Conservation (phyloP, 2,797 vertebrate genomes). For the Cryptoprocta ferox region DNA sequence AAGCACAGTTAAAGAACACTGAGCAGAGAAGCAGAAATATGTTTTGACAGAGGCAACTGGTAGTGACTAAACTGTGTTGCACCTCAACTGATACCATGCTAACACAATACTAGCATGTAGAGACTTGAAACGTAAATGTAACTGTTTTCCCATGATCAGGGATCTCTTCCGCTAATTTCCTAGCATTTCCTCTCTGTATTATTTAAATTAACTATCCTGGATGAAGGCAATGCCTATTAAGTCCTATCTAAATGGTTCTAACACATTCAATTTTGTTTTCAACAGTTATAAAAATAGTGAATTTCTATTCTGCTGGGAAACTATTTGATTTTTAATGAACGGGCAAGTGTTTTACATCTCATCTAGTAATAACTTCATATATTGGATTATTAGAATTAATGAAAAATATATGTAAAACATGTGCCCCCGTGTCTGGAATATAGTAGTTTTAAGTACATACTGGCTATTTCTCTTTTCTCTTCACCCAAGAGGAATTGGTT, state of each 20-base stretch:
- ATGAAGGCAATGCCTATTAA: neutral
- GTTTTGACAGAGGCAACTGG: neutral
- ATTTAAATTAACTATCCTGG: neutral
- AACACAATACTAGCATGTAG: neutral
- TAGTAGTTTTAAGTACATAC: slow-evolving; percentile 16
- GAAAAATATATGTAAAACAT: neutral
- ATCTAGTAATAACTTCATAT: neutral
- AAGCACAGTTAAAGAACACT: slow-evolving; percentile 43
- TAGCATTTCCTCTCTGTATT: neutral
- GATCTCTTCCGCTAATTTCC: neutral
- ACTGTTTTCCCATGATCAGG: neutral
- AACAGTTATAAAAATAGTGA: slow-evolving; percentile 40
- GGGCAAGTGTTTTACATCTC: neutral
- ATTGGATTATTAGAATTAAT: neutral
- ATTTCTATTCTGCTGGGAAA: slow-evolving; percentile 15
- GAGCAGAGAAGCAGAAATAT: neutral
- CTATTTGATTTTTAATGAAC: slow-evolving; percentile 16
- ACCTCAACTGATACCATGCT: no score
- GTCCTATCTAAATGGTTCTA: neutral
- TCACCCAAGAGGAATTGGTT: neutral
- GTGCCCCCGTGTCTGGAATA: neutral
- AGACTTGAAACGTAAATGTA: neutral
- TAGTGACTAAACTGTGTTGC: neutral
- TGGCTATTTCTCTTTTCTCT: slow-evolving; percentile 1
- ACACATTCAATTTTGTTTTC: slow-evolving; percentile 11